Conservation (phyloP, 92 coral and sea anemone genomes). For the Plumapathes pennacea region DNA sequence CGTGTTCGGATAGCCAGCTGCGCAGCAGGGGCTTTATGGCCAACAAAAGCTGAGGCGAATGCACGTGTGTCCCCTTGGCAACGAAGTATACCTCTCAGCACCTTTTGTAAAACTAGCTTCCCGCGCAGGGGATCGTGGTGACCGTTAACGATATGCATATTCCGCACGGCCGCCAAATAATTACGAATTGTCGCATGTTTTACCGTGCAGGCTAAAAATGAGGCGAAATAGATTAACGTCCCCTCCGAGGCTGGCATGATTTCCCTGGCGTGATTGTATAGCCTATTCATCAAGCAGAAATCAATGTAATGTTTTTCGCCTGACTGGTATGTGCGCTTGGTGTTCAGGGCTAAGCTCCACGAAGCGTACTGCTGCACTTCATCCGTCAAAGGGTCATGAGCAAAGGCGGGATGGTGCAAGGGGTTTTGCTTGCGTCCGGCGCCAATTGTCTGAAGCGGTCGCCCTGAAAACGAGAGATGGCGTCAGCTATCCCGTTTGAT, state of each 20-base stretch:
- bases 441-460: conserved; percentile 41
- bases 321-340: conserved; percentile 44
- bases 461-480: conserved; percentile 59
- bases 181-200: conserved; percentile 1
- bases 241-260: conserved; percentile 9
- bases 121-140: too few species aligned
- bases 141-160: conserved; percentile 3
- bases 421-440: conserved; percentile 37
- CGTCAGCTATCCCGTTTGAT: conserved; percentile 46
- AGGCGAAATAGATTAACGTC: conserved; percentile 11
- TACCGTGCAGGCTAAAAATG: conserved; percentile 2
- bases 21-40: too few species aligned
- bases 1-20: too few species aligned
- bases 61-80: too few species aligned
- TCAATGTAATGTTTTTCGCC: conserved; percentile 45
- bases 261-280: not conserved
- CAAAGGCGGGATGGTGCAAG: conserved; percentile 23
- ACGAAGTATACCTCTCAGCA: too few species aligned
- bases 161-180: conserved; percentile 10
- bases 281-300: conserved; percentile 28
- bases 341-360: conserved; percentile 36
- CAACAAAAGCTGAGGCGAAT: too few species aligned
- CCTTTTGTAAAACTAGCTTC: too few species aligned
- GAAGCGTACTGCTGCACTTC: conserved; percentile 39
- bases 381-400: conserved; percentile 30